Evolutionary conservation across 2,113 vertebrate species (phyloP), one percentile per base, ranked within the genome.

Genomic region (Regulus satrapa): DNA sequence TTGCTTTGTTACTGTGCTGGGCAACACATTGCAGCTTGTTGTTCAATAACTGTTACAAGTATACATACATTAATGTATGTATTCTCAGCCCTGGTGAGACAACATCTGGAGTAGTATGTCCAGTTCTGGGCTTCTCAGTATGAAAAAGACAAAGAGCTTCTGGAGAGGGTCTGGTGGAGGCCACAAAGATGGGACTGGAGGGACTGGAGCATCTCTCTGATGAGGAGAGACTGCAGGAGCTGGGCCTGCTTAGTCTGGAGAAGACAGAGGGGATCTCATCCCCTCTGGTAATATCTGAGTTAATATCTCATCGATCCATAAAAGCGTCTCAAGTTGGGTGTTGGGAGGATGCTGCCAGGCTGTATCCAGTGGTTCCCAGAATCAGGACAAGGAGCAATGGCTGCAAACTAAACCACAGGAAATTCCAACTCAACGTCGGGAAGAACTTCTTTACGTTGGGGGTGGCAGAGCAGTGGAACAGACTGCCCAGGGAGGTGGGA

Each of bases 91-190:
- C n/a, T 67, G 46, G 7, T 73, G 59, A 66, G 76, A 28, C 26
- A 51, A 38, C 23, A 58, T 51, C 43, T 45, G 28, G 12, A 66
- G 23, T n/a, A 24, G 15, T 45, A 5, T 7, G 5, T 28, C 24
- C 45, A 74, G 13, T n/a, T 73, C 59, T 52, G 77, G 45, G 15
- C 23, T 66, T 3, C 52, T 59, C 32, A 38, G 52, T 25, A 40
- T 12, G 24, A n/a, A 64, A 24, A 74, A 29, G 28, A 45, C 8
- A n/a, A 45, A 45, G 10, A 58, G 21, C 18, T 73, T 43, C 67
- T 51, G 52, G 18, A 45, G 20, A n/a, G 51, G 45, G 16, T 59
- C 19, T 1, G 5, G 19, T 0, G 0, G n/a, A 46, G 17, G 17
- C n/a, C 46, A 26, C 6, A 16, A 23, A 54, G 13, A 9, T 25